Evolutionary conservation across 1,140 invertebrate species (phyloP), one percentile per base, ranked within the genome.

Genomic region (Cydia amplana): DNA sequence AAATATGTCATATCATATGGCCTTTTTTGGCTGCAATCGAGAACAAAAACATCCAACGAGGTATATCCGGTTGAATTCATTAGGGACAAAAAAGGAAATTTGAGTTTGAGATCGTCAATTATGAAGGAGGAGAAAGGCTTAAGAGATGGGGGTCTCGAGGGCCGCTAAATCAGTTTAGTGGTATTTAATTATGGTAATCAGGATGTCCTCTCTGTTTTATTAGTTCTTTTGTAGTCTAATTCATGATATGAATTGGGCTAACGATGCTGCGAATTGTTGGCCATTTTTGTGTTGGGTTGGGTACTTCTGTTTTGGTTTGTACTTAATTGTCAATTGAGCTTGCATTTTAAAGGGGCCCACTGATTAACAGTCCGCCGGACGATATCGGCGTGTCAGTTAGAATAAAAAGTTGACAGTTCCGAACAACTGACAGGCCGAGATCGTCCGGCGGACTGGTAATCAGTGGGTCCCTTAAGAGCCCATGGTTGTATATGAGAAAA

Each of bases 161-260:
- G 81, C 77, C 78, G 78, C 75, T 89, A 89, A 91, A 90, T 91
- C 85, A 88, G 85, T 89, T 91, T 90, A 89, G 89, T 85, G 86
- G 85, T 83, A 85, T 86, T 91, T 91, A 90, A 90, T 91, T 90
- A 91, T 89, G 82, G 85, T 89, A 89, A 91, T 91, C 81, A 91
- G 89, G 89, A 91, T 89, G 88, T 89, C 84, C 87, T 85, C 86
- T 90, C 86, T 78, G 75, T 79, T 84, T 87, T 83, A 73, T 75
- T 77, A 81, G 78, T 80, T 80, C 81, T 81, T 87, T 87, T 87
- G 85, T 89, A 49, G 82, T 85, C 80, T 87, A 87, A 87, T 90
- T 90, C 82, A 80, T 73, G 72, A 28, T 46, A n/a, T 49, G 20
- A 20, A 18, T 73, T 49, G 32, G 65, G 16, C 0, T 65, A 28